Base-by-base conservation (phyloP, 2,113 vertebrate species). In the Callionymus lyra region DNA sequence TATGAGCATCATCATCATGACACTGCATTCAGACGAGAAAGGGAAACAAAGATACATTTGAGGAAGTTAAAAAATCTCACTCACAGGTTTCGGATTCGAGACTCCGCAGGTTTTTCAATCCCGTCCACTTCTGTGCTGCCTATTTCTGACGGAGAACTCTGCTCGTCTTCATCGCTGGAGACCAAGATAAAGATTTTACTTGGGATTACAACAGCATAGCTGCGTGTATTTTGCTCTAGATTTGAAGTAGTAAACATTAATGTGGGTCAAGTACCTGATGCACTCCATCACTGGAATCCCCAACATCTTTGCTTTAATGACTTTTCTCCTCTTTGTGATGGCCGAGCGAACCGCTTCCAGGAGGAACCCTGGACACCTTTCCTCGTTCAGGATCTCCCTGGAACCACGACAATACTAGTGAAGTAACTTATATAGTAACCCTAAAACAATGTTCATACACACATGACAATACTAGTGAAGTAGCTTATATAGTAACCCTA, bases 301-400 rank as follows among this genome's bases (percentile, higher is more conserved):
- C 41, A 98, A 82, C 95, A 98, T 98, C 77, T 97, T 97, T 12
- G 93, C 88, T 49, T 94, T 91, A 56, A 97, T 95, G 63, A 96
- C 85, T 27, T 80, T 93, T 41, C 87, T 87, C 74, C 85, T 91
- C 41, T 88, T 92, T 59, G 76, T 88, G 57, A 98, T 87, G 38
- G 86, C 84, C 1, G 88, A 84, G 38, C 89, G 90, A 64, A 93
- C 84, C 0, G 92, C 91, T 6, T 89, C 84, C 12, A 97, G 51
- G 38, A 97, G 80, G 55, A 97, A 89, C 10, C 84, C 67, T 0
- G 95, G 91, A 34, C 92, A 87, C 50, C 86, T 68, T 54, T 92
- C 89, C 38, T 93, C 88, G 0, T 86, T 88, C 55, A 96, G 80
- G 51, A 98, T 84, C 77, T 98, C 95, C 72, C 95, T 98, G 63